Base-by-base conservation (phyloP, 2,888 invertebrate species). In the Acanthosepion lycidas region DNA sequence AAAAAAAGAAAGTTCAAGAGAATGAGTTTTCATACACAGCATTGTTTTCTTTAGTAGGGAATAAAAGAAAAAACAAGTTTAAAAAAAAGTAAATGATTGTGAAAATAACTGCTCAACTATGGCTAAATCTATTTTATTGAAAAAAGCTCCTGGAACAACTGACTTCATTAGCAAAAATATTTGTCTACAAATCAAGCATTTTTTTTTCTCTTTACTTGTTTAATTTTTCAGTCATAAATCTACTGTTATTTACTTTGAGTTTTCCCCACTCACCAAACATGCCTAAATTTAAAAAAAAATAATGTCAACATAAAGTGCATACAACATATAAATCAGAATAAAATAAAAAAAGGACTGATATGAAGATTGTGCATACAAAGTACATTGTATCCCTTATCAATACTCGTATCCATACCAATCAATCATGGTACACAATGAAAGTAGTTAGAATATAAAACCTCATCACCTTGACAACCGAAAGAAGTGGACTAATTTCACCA, bases 141-240 rank as follows among this genome's bases (percentile, higher is more conserved):
- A n/a, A 78, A 78, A 78, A n/a, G 78, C 78, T n/a, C 18, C 78
- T 15, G n/a, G 78, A 78, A 78, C 78, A 78, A 78, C 78, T 78
- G 78, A 78, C n/a, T 78, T 78, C 78, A 78, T 78, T 78, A 78
- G 78, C 78, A 78, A 78, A 42, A 78, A 78, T 78, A 78, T 78
- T 78, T 78, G 78, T 78, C 78, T 78, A 78, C 78, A 78, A 78
- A 78, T 78, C 78, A 78, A n/a, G n/a, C 78, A n/a, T 78, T 78
- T 78, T 78, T 78, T 78, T 78, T 33, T 15, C 78, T 33, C 15
- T 78, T 78, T 78, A n/a, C 78, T 78, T 78, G 78, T 78, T n/a
- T n/a, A 78, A 78, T 78, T 78, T 33, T 78, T 15, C n/a, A 78
- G 78, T 15, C 78, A 78, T 78, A 78, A 78, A 78, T 78, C 78